Evolutionary conservation across 2,113 vertebrate species (phyloP).

Genomic region (Chamaetylas fuelleborni): DNA sequence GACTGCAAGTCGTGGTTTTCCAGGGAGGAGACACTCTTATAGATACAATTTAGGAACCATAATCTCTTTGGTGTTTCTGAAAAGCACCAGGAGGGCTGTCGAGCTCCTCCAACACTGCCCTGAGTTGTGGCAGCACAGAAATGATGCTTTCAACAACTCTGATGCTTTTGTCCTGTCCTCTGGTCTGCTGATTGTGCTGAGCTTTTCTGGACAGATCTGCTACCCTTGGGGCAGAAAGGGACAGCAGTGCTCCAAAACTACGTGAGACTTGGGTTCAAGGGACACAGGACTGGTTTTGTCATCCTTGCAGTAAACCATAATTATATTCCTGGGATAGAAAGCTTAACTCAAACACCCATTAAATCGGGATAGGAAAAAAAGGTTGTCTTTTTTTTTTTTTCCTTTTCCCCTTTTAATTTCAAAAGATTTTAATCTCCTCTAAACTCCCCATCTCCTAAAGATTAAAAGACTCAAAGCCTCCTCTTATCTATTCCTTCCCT

Average conservation of each 20-base stretch:
- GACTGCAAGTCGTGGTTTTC: background rate
- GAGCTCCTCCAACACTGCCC: background rate
- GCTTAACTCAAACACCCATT: background rate
- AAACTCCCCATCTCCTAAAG: background rate
- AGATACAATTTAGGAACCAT: background rate
- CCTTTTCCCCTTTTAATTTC: background rate
- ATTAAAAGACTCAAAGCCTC: background rate
- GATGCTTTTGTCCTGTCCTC: background rate
- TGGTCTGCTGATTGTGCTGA: background rate
- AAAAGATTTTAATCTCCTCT: background rate
- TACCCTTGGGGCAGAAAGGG: background rate
- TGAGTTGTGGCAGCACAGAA: background rate
- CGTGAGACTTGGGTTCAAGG: background rate
- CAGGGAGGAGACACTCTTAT: background rate
- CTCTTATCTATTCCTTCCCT: background rate
- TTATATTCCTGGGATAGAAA: background rate
- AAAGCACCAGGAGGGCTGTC: background rate
- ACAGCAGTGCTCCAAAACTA: background rate
- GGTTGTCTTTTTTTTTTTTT: rapidly evolving
- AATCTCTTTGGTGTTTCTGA: background rate
- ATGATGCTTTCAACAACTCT: too few relatives aligned
- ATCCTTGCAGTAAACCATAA: background rate
- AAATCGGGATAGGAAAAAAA: background rate
- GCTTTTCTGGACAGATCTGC: background rate
- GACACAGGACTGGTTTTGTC: background rate